These are phyloP conservation scores for Brachyhypopomus occidentalis DNA, from an alignment of 2,113 vertebrate species.

Conservation along the genomic window DNA sequence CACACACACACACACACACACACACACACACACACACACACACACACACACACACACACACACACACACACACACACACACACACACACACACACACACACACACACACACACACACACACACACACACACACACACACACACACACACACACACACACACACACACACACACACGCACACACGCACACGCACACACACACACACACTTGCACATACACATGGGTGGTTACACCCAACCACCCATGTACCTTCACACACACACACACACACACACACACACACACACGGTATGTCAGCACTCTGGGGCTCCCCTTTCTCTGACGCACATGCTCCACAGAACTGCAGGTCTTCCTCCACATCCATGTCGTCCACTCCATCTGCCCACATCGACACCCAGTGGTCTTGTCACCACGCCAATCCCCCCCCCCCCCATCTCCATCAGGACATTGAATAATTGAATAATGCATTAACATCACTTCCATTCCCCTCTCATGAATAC, in stretches of 20 bases:
- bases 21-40: neutral
- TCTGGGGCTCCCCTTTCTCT: neutral
- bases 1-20: neutral
- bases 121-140: neutral
- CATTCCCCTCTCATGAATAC: slow-evolving; percentile 48
- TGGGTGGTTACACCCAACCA: neutral
- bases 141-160: slow-evolving; percentile 70
- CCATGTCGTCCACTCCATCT: neutral
- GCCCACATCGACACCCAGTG: slow-evolving; percentile 21
- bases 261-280: neutral
- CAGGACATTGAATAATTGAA: slow-evolving; percentile 50
- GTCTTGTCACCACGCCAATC: slow-evolving; percentile 23
- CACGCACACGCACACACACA: slow-evolving; percentile 2
- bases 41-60: neutral
- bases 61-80: neutral
- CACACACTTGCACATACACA: slow-evolving; percentile 46
- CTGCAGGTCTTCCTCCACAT: neutral
- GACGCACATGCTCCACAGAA: neutral
- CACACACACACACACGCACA: slow-evolving; percentile 68
- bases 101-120: neutral
- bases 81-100: slow-evolving; percentile 72
- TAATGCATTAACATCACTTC: slow-evolving; percentile 53
- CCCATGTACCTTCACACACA: slow-evolving; percentile 1
- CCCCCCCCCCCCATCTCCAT: neutral
- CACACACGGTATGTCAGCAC: neutral